phyloP scores from a whole-genome alignment of 2,113 vertebrate species.

The Forbesichthys papilliferus region DNA sequence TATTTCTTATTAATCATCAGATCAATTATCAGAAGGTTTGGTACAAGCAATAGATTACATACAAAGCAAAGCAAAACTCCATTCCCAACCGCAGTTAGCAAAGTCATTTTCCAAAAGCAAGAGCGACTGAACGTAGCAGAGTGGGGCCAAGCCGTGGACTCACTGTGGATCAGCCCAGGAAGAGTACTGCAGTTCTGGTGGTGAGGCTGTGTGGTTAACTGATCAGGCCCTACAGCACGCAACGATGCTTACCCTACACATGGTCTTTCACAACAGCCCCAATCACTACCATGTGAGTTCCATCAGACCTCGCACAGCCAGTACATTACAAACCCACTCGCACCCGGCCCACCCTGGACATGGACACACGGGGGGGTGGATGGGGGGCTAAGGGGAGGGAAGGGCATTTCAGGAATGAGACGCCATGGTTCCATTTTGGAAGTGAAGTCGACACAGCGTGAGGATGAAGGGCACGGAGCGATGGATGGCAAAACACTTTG shows the following conservation, averaged over 20 bases:
- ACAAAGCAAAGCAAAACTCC: conserved; percentile 18
- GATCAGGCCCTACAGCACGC: conserved; percentile 62
- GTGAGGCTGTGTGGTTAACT: conserved; percentile 65
- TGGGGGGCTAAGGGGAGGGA: conserved; percentile 4
- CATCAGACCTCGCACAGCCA: conserved; percentile 56
- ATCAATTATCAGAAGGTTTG: conserved; percentile 23
- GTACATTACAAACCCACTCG: conserved; percentile 53
- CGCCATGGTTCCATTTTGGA: conserved; percentile 30
- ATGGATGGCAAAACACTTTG: conserved; percentile 51
- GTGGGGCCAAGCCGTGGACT: conserved; percentile 14
- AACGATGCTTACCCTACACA: conserved; percentile 68
- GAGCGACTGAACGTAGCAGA: neutral
- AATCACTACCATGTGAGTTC: conserved; percentile 73
- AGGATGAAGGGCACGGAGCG: conserved; percentile 43
- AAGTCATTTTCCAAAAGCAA: conserved; percentile 5
- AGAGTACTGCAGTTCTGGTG: conserved; percentile 34
- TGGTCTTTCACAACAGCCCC: conserved; percentile 63
- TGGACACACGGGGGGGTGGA: conserved; percentile 33
- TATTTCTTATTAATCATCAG: conserved; percentile 27
- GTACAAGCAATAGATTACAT: conserved; percentile 34
- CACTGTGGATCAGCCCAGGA: conserved; percentile 38
- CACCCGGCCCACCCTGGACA: conserved; percentile 52
- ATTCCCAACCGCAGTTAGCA: conserved; percentile 44
- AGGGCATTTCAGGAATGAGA: conserved; percentile 32
- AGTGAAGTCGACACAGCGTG: conserved; percentile 34